Evolutionary conservation across 2,888 invertebrate genomes (phyloP), one percentile per base, ranked within the genome.

Genomic region (Eupeodes latifasciatus): DNA sequence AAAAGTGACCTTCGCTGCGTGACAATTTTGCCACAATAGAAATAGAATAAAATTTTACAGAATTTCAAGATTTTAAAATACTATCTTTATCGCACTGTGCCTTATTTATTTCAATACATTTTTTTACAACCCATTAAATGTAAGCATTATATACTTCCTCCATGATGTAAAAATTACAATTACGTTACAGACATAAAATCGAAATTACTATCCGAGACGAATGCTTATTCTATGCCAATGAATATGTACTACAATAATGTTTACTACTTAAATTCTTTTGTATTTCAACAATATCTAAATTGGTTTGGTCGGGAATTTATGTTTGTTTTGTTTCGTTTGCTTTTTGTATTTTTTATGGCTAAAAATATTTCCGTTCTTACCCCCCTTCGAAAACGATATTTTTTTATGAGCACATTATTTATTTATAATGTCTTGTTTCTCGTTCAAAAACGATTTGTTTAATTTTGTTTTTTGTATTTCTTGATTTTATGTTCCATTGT

Each of bases 361-460:
- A 12, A 27, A 27, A 27, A 27, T 49, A 66, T 14, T 66, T 27
- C 27, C 12, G 47, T 66, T 66, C 19, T 66, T 14, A 5, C 27
- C 5, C 27, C 9, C 3, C 40, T 40, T 9, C 40, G 40, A 16
- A 27, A 27, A 40, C 12, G 11, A 14, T 4, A 55, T 16, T 66
- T 66, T 49, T 49, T 49, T 49, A 66, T 66, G 62, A 62, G 62
- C 16, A 62, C 40, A 62, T 62, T 62, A 62, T 62, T 62, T 62
- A 62, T 62, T 62, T 61, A 62, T 66, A 66, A 49, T 66, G 47
- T 66, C 64, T 66, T 66, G 64, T 66, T 66, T 66, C 47, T 66
- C 47, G 47, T 66, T 27, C 47, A 19, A 47, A 40, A 66, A 66
- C 66, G 49, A 47, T 64, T 44, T 16, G 47, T 12, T 19, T 12